A percentile compares a stretch with the other conserved stretches of the same genome.
Evolutionary conservation across 2,888 invertebrate species (phyloP).

Genomic region (Pyrochroa serraticornis): DNA sequence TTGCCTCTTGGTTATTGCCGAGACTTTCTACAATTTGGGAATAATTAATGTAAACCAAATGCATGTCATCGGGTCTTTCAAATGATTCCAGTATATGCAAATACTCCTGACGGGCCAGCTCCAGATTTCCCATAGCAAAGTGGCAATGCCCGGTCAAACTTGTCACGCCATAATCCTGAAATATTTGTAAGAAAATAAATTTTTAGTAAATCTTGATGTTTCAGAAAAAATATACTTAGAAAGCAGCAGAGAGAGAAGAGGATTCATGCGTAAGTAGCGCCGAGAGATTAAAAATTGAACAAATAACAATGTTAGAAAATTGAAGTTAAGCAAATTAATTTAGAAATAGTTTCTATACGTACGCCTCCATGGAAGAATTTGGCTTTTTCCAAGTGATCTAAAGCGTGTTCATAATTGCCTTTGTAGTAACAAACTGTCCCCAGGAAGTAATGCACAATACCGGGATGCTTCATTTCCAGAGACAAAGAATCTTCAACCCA

Average conservation of each 20-base stretch:
- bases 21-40: constrained; percentile 36
- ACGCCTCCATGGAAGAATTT: constrained; percentile 46
- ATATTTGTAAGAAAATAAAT: too few species aligned
- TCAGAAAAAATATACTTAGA: too few species aligned
- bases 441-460: constrained; percentile 50
- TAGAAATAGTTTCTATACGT: constrained; percentile 22
- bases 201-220: too few species aligned
- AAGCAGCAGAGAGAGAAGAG: too few species aligned
- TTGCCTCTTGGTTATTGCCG: constrained; percentile 47
- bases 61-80: constrained; percentile 49
- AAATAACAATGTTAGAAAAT: too few species aligned
- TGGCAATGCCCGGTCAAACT: constrained; percentile 50
- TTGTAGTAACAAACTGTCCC: constrained; percentile 50
- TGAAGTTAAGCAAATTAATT: too few species aligned
- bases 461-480: constrained; percentile 44
- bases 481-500: constrained; percentile 50
- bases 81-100: constrained; percentile 46
- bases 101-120: constrained; percentile 47
- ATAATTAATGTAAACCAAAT: constrained; percentile 49
- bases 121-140: constrained; percentile 39
- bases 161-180: constrained; percentile 48
- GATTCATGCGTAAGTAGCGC: too few species aligned
- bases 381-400: constrained; percentile 49
- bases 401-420: constrained; percentile 47
- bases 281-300: too few species aligned